Conservation (phyloP, 2,113 vertebrate species). For the Prinia subflava region DNA sequence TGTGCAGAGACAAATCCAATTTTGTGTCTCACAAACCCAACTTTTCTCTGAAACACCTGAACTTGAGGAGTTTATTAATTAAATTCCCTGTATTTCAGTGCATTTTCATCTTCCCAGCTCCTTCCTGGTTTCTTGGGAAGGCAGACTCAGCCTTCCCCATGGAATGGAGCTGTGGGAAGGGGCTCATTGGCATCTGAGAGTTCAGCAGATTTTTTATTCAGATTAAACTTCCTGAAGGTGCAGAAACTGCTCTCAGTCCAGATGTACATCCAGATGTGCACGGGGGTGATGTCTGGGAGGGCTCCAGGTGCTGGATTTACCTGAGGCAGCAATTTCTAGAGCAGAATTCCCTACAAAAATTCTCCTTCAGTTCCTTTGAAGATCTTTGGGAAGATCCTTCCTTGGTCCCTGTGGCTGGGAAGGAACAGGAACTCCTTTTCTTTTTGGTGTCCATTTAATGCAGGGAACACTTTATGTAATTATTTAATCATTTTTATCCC, state of each 20-base stretch:
- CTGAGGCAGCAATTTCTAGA: neutral
- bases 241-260: neutral
- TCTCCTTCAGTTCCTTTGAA: neutral
- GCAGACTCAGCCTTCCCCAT: neutral
- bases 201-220: neutral
- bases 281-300: neutral
- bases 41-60: neutral
- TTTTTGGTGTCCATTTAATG: neutral
- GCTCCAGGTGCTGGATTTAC: neutral
- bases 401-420: neutral
- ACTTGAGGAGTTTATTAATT: neutral
- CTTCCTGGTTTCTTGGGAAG: neutral
- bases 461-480: neutral
- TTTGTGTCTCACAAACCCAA: neutral
- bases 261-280: neutral
- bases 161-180: neutral
- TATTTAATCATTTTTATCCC: neutral
- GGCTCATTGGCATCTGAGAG: fast-evolving
- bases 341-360: neutral
- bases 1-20: neutral
- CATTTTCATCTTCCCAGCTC: neutral
- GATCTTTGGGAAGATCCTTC: neutral
- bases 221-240: neutral
- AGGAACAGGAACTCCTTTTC: neutral
- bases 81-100: neutral